Evolutionary conservation across 2,797 vertebrate genomes (phyloP).

Genomic region (Tangara arthus): DNA sequence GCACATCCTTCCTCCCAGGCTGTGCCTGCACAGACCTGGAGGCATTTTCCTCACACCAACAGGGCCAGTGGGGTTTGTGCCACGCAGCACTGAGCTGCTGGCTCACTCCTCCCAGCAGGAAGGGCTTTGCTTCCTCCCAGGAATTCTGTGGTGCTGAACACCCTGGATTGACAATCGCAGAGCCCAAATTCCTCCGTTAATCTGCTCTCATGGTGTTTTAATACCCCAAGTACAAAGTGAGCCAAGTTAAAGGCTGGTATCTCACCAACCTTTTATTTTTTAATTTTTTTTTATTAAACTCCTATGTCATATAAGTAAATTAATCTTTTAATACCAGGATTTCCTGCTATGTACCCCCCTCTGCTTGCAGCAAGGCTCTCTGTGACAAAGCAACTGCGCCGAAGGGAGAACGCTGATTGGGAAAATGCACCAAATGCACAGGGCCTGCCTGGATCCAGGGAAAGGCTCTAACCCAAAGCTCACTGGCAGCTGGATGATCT

Average conservation of each 20-base stretch:
- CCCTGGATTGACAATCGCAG: neutral
- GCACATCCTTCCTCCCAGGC: neutral
- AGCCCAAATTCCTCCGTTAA: constrained; percentile 57
- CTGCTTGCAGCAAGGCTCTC: neutral
- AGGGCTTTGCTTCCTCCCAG: neutral
- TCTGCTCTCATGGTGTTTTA: constrained; percentile 36
- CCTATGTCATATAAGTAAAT: constrained; percentile 40
- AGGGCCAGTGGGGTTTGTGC: neutral
- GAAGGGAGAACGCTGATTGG: neutral
- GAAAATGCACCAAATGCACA: neutral
- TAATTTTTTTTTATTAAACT: neutral
- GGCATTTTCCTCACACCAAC: fast-evolving
- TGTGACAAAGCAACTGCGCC: neutral
- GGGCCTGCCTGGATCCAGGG: neutral
- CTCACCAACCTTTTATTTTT: neutral
- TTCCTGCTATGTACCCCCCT: neutral
- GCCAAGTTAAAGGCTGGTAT: constrained; percentile 29
- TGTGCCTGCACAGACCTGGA: neutral
- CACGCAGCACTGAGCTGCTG: fast-evolving
- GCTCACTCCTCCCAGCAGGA: neutral
- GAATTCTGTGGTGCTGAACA: neutral
- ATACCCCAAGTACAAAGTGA: constrained; percentile 31
- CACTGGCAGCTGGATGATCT: neutral
- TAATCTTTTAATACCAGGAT: constrained; percentile 67
- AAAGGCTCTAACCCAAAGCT: neutral